Conservation (phyloP, 2,888 invertebrate genomes). For the Neocrepidodera transversa region DNA sequence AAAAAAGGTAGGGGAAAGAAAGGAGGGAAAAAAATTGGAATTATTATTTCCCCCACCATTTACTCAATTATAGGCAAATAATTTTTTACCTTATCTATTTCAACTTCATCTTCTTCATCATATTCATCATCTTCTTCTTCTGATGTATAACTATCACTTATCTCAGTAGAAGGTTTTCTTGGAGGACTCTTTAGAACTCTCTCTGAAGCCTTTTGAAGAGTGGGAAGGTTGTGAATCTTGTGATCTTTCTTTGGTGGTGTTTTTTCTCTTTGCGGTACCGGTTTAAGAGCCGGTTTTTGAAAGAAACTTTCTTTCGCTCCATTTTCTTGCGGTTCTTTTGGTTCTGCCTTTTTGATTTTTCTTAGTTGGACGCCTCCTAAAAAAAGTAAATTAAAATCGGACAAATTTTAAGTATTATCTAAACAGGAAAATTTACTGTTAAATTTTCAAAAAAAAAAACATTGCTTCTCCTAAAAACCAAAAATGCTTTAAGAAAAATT, state of each 20-base stretch:
- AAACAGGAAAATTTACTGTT: too few relatives aligned
- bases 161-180: constrained; percentile 42
- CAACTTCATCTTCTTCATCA: constrained; percentile 41
- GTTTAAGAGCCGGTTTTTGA: constrained; percentile 55
- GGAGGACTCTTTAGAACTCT: constrained; percentile 50
- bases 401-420: too few relatives aligned
- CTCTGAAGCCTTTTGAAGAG: constrained; percentile 56
- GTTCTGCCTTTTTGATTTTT: constrained; percentile 48
- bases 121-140: constrained; percentile 37
- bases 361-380: constrained; percentile 50
- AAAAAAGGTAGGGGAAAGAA: too few relatives aligned
- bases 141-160: constrained; percentile 30
- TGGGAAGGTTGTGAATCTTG: constrained; percentile 47
- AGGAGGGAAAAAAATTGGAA: too few relatives aligned
- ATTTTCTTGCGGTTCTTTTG: constrained; percentile 54
- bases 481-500: too few relatives aligned
- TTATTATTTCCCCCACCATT: too few relatives aligned
- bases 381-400: too few relatives aligned
- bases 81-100: constrained; percentile 51
- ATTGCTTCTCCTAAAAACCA: too few relatives aligned
- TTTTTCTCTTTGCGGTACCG: constrained; percentile 55
- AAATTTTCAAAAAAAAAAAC: too few relatives aligned
- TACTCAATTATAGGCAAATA: too few relatives aligned
- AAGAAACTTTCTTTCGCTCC: constrained; percentile 56
- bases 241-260: constrained; percentile 56